Percentiles rank a stretch among this genome's conserved stretches.
These are phyloP conservation scores for Calameuta idolon DNA, from an alignment of 2,888 invertebrate genomes.

Conservation along the genomic window DNA sequence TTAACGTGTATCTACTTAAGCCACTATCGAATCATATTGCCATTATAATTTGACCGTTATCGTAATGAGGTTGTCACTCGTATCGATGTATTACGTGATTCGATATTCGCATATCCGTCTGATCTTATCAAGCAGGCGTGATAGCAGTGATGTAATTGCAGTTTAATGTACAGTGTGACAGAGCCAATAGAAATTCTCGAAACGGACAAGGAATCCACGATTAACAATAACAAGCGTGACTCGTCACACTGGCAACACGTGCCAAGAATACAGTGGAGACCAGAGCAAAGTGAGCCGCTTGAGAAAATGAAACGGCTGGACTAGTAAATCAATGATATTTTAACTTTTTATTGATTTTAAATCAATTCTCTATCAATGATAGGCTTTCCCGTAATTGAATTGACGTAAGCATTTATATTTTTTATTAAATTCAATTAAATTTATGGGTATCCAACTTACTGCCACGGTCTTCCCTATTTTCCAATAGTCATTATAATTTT, in stretches of 20 bases:
- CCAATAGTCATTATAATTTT: too few relatives aligned
- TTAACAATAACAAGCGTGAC: neutral
- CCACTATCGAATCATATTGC: too few relatives aligned
- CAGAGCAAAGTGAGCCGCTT: neutral
- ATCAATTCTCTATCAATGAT: neutral
- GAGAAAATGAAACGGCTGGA: neutral
- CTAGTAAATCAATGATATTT: neutral
- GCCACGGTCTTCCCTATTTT: neutral
- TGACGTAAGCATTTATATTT: neutral
- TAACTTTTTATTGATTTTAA: neutral
- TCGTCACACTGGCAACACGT: neutral
- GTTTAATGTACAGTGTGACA: neutral
- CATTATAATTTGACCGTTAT: neutral
- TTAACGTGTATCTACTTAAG: neutral
- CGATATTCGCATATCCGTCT: neutral
- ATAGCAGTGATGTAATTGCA: neutral
- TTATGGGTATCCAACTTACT: neutral
- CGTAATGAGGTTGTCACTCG: neutral
- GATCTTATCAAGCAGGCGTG: neutral
- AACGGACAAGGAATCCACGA: neutral
- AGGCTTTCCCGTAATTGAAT: neutral
- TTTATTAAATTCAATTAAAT: neutral
- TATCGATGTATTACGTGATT: neutral
- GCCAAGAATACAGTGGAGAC: neutral
- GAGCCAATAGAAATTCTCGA: neutral